Conservation (phyloP, 1,140 invertebrate genomes). For the Spodoptera frugiperda region DNA sequence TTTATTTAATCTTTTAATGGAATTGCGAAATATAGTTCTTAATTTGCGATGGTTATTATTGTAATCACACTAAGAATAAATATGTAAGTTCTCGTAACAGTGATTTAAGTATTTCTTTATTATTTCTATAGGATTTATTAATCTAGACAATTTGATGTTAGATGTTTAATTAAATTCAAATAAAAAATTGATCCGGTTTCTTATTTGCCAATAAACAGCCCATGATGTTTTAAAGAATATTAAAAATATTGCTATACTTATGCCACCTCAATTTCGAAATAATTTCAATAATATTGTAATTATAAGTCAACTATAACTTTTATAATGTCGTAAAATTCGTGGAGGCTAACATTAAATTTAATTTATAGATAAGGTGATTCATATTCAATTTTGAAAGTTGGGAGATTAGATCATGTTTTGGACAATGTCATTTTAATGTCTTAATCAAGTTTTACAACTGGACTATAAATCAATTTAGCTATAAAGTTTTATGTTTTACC, state of each 20-base stretch:
- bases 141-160: too few species aligned
- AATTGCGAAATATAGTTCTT: not conserved
- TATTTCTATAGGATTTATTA: too few species aligned
- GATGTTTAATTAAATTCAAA: too few species aligned
- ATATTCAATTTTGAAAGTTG: conserved; percentile 24
- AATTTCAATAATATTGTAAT: not conserved
- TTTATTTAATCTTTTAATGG: not conserved
- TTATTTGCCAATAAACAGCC: too few species aligned
- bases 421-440: conserved; percentile 33
- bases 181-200: too few species aligned
- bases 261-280: not conserved
- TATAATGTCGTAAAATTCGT: conserved; percentile 13
- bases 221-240: not conserved
- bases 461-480: conserved; percentile 10
- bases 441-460: conserved; percentile 25
- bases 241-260: not conserved
- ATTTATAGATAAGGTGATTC: conserved; percentile 25
- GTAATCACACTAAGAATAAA: too few species aligned
- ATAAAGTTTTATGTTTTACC: conserved; percentile 18
- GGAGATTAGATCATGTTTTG: conserved; percentile 27
- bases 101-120: too few species aligned
- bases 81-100: too few species aligned
- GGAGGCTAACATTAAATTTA: conserved; percentile 11
- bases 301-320: conserved; percentile 7
- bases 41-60: too few species aligned